Conservation (phyloP, 2,113 vertebrate species). For the Philantomba maxwellii region DNA sequence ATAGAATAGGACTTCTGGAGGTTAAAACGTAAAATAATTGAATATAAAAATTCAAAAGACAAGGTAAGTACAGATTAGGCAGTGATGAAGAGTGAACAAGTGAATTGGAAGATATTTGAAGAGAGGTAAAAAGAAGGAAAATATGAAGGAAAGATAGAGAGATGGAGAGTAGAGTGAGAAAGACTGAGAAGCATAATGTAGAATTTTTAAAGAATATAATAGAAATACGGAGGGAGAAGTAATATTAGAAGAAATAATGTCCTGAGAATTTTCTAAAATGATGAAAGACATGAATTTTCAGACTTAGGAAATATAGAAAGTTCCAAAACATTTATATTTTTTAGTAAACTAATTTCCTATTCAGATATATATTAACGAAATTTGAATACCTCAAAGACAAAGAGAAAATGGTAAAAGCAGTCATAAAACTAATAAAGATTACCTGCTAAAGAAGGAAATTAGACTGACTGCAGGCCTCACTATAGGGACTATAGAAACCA, state of each 20-base stretch:
- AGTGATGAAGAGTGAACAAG: background rate
- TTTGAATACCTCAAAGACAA: constrained; percentile 4
- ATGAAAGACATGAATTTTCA: constrained; percentile 16
- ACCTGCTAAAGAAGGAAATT: background rate
- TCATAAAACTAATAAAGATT: background rate
- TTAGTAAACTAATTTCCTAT: background rate
- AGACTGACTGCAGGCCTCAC: background rate
- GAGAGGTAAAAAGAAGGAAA: background rate
- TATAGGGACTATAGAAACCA: background rate
- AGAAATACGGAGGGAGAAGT: background rate
- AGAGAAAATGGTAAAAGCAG: background rate
- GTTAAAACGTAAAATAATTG: constrained; percentile 10
- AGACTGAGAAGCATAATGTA: background rate
- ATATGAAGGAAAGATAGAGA: background rate
- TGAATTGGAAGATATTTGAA: background rate
- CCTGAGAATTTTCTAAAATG: background rate
- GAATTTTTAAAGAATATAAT: background rate
- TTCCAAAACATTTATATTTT: background rate
- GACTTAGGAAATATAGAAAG: background rate
- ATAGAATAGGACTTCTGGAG: background rate
- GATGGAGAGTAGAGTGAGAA: background rate
- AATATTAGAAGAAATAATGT: background rate
- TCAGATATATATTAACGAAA: background rate
- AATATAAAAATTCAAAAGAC: background rate
- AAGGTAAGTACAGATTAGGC: background rate